Conservation (phyloP, 2,113 vertebrate genomes). For the Mungos mungo region DNA sequence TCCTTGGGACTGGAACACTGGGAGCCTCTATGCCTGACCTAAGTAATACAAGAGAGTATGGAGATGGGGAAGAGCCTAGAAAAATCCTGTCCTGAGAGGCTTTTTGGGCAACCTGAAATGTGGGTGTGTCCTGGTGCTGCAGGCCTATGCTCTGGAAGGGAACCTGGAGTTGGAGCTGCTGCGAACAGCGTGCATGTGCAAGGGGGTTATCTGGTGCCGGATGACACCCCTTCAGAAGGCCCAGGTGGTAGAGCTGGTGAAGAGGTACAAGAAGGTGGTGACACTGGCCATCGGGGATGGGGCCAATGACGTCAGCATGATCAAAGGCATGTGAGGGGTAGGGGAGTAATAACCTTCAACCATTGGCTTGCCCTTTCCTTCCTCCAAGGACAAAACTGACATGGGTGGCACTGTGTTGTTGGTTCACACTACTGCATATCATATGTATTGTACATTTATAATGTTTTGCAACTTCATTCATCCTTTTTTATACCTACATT, state of each 20-base stretch:
- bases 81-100: neutral
- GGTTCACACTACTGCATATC: neutral
- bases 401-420: neutral
- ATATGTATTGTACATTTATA: neutral
- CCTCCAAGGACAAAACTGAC: neutral
- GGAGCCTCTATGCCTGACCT: neutral
- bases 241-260: conserved; percentile 96
- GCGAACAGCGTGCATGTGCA: conserved; percentile 92
- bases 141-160: conserved; percentile 92
- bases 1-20: neutral
- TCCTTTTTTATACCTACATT: neutral
- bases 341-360: neutral
- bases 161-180: conserved; percentile 91
- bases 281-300: conserved; percentile 97
- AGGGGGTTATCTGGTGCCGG: conserved; percentile 95
- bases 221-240: conserved; percentile 97
- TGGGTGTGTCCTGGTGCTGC: conserved; percentile 26
- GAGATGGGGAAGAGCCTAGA: neutral
- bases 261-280: conserved; percentile 93
- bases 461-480: neutral
- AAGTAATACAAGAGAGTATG: neutral
- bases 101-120: neutral
- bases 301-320: conserved; percentile 98
- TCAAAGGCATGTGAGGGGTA: conserved; percentile 89
- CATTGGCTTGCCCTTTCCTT: neutral